Evolutionary conservation across 2,888 invertebrate species (phyloP).

Genomic region (Mamestra brassicae): DNA sequence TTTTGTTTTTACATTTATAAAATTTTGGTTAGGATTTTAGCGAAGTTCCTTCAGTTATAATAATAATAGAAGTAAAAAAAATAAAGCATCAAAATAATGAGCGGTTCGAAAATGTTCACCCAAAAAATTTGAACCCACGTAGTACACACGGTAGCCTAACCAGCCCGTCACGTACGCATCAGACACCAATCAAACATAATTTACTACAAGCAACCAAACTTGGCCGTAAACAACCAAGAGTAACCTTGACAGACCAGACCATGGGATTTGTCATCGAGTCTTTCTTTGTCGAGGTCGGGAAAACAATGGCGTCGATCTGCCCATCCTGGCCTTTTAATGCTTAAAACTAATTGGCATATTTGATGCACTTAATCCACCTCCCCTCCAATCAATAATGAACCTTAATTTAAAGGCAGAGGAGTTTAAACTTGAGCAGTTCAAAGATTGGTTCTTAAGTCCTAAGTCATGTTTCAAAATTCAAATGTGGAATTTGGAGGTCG

Average conservation of each 20-base stretch:
- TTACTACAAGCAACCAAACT: slow-evolving; percentile 66
- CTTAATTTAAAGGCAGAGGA: slow-evolving; percentile 18
- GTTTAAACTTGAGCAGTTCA: slow-evolving; percentile 45
- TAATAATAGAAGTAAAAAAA: background rate
- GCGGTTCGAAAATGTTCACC: background rate
- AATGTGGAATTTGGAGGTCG: slow-evolving; percentile 90
- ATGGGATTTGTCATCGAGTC: slow-evolving; percentile 83
- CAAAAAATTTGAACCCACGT: slow-evolving; percentile 40
- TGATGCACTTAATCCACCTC: slow-evolving; percentile 67
- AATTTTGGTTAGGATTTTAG: too few species aligned
- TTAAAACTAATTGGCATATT: slow-evolving; percentile 80
- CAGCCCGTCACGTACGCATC: slow-evolving; percentile 53
- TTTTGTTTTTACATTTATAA: too few species aligned
- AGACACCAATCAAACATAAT: slow-evolving; percentile 66
- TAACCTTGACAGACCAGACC: slow-evolving; percentile 85
- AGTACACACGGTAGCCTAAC: slow-evolving; percentile 49
- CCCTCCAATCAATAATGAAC: slow-evolving; percentile 54
- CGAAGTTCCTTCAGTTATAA: too few species aligned
- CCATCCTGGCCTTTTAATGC: slow-evolving; percentile 84
- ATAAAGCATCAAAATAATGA: slow-evolving; percentile 36
- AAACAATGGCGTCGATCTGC: slow-evolving; percentile 83
- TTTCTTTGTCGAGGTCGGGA: slow-evolving; percentile 86
- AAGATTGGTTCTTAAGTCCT: slow-evolving; percentile 66
- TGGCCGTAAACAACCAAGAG: slow-evolving; percentile 66
- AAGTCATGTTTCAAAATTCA: slow-evolving; percentile 75